Conservation (phyloP, 2,888 invertebrate genomes). For the Phorcus lineatus region DNA sequence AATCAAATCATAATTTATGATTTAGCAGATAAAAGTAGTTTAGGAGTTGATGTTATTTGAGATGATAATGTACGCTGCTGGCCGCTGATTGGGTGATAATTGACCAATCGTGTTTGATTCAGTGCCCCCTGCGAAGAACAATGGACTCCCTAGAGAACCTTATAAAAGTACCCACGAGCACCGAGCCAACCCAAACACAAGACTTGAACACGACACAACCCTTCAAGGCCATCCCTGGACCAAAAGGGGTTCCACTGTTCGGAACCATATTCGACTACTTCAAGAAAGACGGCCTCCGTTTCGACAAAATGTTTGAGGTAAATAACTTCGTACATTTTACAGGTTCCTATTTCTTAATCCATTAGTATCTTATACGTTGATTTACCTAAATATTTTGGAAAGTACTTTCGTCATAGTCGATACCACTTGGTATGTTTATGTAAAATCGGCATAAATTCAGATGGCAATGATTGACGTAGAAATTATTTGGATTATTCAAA, state of each 20-base stretch:
- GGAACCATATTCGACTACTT: slow-evolving; percentile 70
- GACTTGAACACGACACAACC: slow-evolving; percentile 40
- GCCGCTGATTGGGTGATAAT: background rate
- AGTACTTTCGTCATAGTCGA: too few relatives aligned
- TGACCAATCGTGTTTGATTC: slow-evolving; percentile 21
- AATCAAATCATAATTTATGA: too few relatives aligned
- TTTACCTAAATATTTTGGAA: too few relatives aligned
- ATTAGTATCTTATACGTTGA: too few relatives aligned
- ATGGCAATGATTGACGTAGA: too few relatives aligned
- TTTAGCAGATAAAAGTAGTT: too few relatives aligned
- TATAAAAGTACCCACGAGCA: slow-evolving; percentile 16
- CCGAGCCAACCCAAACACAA: background rate
- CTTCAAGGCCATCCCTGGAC: slow-evolving; percentile 69
- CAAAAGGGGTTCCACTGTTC: slow-evolving; percentile 67
- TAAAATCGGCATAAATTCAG: too few relatives aligned
- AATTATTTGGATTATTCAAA: too few relatives aligned
- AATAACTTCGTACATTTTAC: background rate
- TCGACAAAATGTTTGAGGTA: slow-evolving; percentile 74
- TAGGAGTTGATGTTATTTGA: background rate
- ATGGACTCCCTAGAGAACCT: slow-evolving; percentile 45
- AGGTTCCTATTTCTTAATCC: too few relatives aligned
- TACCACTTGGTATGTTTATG: too few relatives aligned
- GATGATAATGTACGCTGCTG: background rate
- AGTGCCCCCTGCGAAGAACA: slow-evolving; percentile 59
- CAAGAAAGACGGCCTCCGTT: slow-evolving; percentile 70